A percentile compares a stretch with the other conserved stretches of the same genome.
Conservation (phyloP, 2,888 invertebrate species). For the Ptilodon capucinus region DNA sequence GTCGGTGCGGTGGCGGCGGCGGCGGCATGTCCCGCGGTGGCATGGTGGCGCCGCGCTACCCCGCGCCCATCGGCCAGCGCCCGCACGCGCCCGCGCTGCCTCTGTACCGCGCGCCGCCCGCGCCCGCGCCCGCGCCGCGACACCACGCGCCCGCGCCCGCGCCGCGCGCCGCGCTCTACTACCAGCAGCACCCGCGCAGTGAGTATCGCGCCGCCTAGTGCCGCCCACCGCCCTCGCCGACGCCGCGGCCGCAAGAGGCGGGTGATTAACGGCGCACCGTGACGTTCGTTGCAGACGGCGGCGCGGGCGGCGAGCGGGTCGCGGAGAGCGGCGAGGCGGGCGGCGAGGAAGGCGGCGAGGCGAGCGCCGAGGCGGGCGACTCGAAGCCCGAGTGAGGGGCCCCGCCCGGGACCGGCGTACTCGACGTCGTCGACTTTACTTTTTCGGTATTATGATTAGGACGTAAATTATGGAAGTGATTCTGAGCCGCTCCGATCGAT, state of each 20-base stretch:
- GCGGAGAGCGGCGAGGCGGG: slow-evolving; percentile 46
- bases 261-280: slow-evolving; percentile 13
- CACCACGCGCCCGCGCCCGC: slow-evolving; percentile 52
- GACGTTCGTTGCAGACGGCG: slow-evolving; percentile 41
- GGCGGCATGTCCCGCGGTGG: slow-evolving; percentile 55
- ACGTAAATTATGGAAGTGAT: slow-evolving; percentile 79
- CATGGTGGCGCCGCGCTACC: slow-evolving; percentile 72
- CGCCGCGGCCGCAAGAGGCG: slow-evolving; percentile 1
- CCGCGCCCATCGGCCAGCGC: slow-evolving; percentile 80
- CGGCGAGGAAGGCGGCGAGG: slow-evolving; percentile 47
- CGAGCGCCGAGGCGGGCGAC: slow-evolving; percentile 43
- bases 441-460: slow-evolving; percentile 77
- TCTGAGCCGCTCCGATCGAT: slow-evolving; percentile 64
- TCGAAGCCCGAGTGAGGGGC: slow-evolving; percentile 51
- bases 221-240: neutral
- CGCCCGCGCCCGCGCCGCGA: slow-evolving; percentile 49
- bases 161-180: slow-evolving; percentile 64
- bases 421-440: slow-evolving; percentile 46
- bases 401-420: slow-evolving; percentile 29
- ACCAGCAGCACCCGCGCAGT: slow-evolving; percentile 77
- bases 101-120: slow-evolving; percentile 53
- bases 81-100: slow-evolving; percentile 72
- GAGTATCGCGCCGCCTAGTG: slow-evolving; percentile 39
- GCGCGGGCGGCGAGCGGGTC: slow-evolving; percentile 56
- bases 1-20: slow-evolving; percentile 51